A percentile compares a stretch with the other conserved stretches of the same genome.
Evolutionary conservation across 2,888 invertebrate genomes (phyloP).

Genomic region (Ceraclea dissimilis): DNA sequence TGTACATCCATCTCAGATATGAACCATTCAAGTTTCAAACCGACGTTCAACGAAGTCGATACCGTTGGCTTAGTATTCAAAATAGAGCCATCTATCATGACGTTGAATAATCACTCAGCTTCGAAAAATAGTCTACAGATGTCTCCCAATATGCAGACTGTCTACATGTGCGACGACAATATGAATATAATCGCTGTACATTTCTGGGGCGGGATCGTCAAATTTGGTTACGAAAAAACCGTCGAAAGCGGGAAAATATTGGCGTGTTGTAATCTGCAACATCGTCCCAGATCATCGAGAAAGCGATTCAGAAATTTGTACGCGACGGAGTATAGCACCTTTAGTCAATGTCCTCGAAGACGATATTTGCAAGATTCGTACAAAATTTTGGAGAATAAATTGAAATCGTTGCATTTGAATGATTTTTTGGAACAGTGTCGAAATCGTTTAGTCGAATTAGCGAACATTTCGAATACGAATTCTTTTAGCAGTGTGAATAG

Average conservation of each 20-base stretch:
- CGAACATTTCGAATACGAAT: neutral
- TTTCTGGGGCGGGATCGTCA: slow-evolving; percentile 49
- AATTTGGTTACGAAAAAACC: slow-evolving; percentile 47
- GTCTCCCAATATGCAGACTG: slow-evolving; percentile 40
- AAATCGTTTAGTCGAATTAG: slow-evolving; percentile 5
- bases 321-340: slow-evolving; percentile 54
- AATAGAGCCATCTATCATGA: slow-evolving; percentile 43
- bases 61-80: slow-evolving; percentile 60
- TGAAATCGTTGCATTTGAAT: slow-evolving; percentile 24
- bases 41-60: slow-evolving; percentile 63
- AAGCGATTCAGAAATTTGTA: slow-evolving; percentile 50
- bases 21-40: slow-evolving; percentile 32
- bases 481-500: neutral
- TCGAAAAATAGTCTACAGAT: slow-evolving; percentile 26
- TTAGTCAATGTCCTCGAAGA: slow-evolving; percentile 55
- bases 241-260: slow-evolving; percentile 51
- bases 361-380: slow-evolving; percentile 41
- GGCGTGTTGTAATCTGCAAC: slow-evolving; percentile 57
- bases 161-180: slow-evolving; percentile 51
- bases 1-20: slow-evolving; percentile 46
- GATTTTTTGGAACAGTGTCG: slow-evolving; percentile 11
- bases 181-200: slow-evolving; percentile 47
- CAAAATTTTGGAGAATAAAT: slow-evolving; percentile 37
- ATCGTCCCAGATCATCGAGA: slow-evolving; percentile 43
- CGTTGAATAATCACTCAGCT: slow-evolving; percentile 28